A percentile compares a stretch with the other conserved stretches of the same genome.
phyloP scores from a whole-genome alignment of 2,797 vertebrate species.

The Momotus momota region DNA sequence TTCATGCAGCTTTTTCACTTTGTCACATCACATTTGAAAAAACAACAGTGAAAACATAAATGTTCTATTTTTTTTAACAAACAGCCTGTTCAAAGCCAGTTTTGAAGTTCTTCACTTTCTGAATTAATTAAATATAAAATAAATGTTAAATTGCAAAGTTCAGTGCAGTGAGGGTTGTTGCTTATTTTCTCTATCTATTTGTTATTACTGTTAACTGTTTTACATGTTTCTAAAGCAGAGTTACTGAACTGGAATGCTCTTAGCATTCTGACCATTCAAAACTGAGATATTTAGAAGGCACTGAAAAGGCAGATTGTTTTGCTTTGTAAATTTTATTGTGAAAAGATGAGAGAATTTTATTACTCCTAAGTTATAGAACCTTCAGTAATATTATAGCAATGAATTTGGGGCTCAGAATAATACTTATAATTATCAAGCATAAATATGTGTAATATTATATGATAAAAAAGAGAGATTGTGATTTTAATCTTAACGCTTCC shows the following conservation, averaged over 20 bases:
- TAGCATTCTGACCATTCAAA: slow-evolving; percentile 34
- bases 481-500: slow-evolving; percentile 2
- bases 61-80: slow-evolving; percentile 83
- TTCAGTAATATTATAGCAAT: background rate
- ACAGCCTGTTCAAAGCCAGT: slow-evolving; percentile 80
- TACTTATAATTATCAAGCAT: background rate
- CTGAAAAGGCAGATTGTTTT: slow-evolving; percentile 31
- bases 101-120: slow-evolving; percentile 75
- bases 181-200: slow-evolving; percentile 64
- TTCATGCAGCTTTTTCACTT: slow-evolving; percentile 83
- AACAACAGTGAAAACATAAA: slow-evolving; percentile 90
- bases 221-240: slow-evolving; percentile 28
- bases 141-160: slow-evolving; percentile 79
- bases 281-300: slow-evolving; percentile 62
- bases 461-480: background rate
- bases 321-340: slow-evolving; percentile 65
- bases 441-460: background rate
- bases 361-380: slow-evolving; percentile 27
- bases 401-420: background rate
- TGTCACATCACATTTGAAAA: slow-evolving; percentile 91
- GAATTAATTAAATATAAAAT: slow-evolving; percentile 84
- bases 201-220: slow-evolving; percentile 56
- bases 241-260: slow-evolving; percentile 59
- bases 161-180: slow-evolving; percentile 58
- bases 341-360: slow-evolving; percentile 41